These are phyloP conservation scores for Huso huso DNA, from an alignment of 2,797 vertebrate species.

Conservation along the genomic window DNA sequence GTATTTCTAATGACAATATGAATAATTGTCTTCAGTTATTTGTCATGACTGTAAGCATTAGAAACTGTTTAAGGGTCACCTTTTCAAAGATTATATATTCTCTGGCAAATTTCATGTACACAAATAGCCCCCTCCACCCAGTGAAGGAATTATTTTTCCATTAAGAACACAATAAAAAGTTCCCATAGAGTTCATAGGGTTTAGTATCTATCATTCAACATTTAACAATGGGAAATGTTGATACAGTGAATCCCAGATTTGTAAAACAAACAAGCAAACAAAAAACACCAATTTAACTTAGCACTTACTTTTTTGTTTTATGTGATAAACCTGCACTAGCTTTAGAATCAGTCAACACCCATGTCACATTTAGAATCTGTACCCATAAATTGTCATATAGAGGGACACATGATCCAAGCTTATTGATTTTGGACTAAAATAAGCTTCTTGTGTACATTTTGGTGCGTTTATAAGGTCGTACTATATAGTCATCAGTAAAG, in stretches of 20 bases:
- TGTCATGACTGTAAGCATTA: not conserved
- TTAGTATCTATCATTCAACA: slow-evolving; percentile 41
- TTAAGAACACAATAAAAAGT: slow-evolving; percentile 53
- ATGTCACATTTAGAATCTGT: too few species aligned
- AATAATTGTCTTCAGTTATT: not conserved
- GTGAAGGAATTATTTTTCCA: slow-evolving; percentile 61
- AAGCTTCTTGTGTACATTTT: too few species aligned
- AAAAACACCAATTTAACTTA: slow-evolving; percentile 43
- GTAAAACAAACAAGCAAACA: slow-evolving; percentile 32
- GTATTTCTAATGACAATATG: not conserved
- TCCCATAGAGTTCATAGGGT: slow-evolving; percentile 32
- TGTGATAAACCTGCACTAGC: slow-evolving; percentile 10
- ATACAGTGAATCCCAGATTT: slow-evolving; percentile 43
- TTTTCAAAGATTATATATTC: slow-evolving; percentile 39
- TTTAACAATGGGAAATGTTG: slow-evolving; percentile 38
- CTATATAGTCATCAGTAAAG: too few species aligned
- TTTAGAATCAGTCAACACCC: slow-evolving; percentile 24
- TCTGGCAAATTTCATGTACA: slow-evolving; percentile 38
- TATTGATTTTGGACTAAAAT: too few species aligned
- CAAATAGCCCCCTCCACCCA: slow-evolving; percentile 40
- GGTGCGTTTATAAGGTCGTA: too few species aligned
- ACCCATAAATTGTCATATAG: too few species aligned
- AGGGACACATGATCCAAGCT: too few species aligned
- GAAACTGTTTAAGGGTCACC: not conserved
- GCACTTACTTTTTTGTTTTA: slow-evolving; percentile 30